These are phyloP conservation scores for Muscina levida DNA, from an alignment of 2,888 invertebrate species.

Conservation along the genomic window DNA sequence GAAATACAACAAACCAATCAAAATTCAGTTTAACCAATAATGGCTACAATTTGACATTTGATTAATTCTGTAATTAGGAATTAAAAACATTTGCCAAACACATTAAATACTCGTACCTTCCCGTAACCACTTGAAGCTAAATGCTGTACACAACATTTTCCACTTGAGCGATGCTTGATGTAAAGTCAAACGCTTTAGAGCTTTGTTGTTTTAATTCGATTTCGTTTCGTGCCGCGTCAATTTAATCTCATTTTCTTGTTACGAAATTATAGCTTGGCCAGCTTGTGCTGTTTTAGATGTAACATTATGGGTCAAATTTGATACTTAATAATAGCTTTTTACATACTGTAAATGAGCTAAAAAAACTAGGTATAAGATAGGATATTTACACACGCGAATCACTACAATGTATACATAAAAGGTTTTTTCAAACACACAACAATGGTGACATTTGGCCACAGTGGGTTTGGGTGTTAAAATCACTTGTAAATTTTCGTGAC, in stretches of 20 bases:
- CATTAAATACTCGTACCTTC: too few relatives aligned
- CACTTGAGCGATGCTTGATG: too few relatives aligned
- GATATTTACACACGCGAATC: constrained; percentile 59
- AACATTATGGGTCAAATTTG: constrained; percentile 35
- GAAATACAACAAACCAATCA: constrained; percentile 7
- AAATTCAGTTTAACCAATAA: too few relatives aligned
- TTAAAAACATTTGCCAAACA: too few relatives aligned
- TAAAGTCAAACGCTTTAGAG: too few relatives aligned
- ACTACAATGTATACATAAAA: constrained; percentile 8
- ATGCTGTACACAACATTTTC: too few relatives aligned
- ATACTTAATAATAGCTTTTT: constrained; percentile 53
- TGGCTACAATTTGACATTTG: too few relatives aligned
- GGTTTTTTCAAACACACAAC: too few relatives aligned
- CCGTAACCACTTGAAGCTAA: too few relatives aligned
- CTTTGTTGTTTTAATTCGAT: constrained; percentile 16
- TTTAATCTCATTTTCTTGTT: constrained; percentile 23
- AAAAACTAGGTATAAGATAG: constrained; percentile 55
- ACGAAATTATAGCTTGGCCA: constrained; percentile 2
- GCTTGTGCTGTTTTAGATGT: constrained; percentile 12
- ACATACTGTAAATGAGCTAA: constrained; percentile 61
- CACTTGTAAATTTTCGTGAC: too few relatives aligned
- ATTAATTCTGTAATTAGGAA: too few relatives aligned
- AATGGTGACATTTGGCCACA: neutral
- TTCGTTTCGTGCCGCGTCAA: constrained; percentile 3
- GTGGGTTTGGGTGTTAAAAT: neutral